phyloP scores from a whole-genome alignment of 2,797 vertebrate species.

The Ctenopoma kingsleyae region DNA sequence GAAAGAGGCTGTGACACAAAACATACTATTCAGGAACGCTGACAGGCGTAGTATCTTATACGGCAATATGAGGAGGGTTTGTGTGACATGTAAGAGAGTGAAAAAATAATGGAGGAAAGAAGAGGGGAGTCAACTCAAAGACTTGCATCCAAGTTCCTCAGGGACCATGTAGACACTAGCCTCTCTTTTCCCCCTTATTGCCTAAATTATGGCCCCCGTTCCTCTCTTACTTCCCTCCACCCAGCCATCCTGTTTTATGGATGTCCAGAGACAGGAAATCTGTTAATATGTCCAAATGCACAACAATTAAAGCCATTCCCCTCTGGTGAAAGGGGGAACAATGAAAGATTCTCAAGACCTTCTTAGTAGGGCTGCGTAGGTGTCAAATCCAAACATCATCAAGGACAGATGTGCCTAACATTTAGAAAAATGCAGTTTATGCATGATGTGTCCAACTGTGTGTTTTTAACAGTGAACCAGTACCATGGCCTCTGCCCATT shows the following conservation, averaged over 20 bases:
- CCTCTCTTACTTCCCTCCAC: slow-evolving; percentile 30
- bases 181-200: slow-evolving; percentile 12
- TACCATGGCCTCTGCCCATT: not conserved
- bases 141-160: slow-evolving; percentile 29
- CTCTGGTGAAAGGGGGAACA: slow-evolving; percentile 19
- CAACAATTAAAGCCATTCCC: slow-evolving; percentile 58
- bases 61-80: slow-evolving; percentile 23
- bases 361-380: slow-evolving; percentile 50
- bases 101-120: slow-evolving; percentile 18
- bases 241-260: slow-evolving; percentile 46
- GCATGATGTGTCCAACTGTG: slow-evolving; percentile 13
- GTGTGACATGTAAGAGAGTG: slow-evolving; percentile 21
- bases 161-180: slow-evolving; percentile 22
- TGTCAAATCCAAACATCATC: slow-evolving; percentile 49
- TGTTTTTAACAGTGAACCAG: not conserved
- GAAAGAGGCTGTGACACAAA: slow-evolving; percentile 28
- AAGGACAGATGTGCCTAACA: slow-evolving; percentile 48
- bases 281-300: slow-evolving; percentile 55
- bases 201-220: slow-evolving; percentile 36
- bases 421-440: slow-evolving; percentile 24
- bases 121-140: slow-evolving; percentile 25
- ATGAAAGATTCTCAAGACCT: slow-evolving; percentile 33
- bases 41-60: slow-evolving; percentile 13
- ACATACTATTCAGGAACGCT: slow-evolving; percentile 32
- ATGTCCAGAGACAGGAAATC: slow-evolving; percentile 63